Conservation (phyloP, 2,888 invertebrate genomes). For the Galerucella calmariensis region DNA sequence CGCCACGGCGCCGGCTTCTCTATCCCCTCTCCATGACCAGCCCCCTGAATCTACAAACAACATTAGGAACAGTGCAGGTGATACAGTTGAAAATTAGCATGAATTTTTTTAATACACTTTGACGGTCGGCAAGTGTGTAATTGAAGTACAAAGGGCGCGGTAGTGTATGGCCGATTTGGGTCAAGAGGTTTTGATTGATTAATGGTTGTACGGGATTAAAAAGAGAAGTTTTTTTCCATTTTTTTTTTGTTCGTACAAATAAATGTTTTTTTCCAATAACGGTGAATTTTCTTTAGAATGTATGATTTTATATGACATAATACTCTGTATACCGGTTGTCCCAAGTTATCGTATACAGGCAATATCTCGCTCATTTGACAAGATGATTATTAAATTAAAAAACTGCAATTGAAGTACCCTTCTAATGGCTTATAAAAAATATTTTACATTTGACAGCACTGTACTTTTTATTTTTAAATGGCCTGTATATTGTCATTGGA, state of each 20-base stretch:
- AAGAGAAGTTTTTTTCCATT: not conserved
- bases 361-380: no score
- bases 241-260: no score
- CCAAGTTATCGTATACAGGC: no score
- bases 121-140: conserved; percentile 33
- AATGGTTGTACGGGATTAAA: conserved; percentile 6
- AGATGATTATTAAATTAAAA: no score
- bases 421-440: no score
- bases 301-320: no score
- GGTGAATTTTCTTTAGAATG: no score
- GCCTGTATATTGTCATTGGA: no score
- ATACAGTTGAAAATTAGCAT: conserved; percentile 45
- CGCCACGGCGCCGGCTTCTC: conserved; percentile 61
- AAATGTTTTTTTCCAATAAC: not conserved
- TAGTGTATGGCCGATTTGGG: conserved; percentile 8
- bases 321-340: no score
- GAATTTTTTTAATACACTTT: conserved; percentile 39
- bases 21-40: conserved; percentile 48
- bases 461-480: no score
- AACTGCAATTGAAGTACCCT: no score
- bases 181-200: conserved; percentile 30
- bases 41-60: conserved; percentile 48
- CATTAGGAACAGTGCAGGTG: conserved; percentile 50
- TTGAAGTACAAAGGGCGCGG: conserved; percentile 27
- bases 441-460: no score